Evolutionary conservation across 2,113 vertebrate species (phyloP), one percentile per base, ranked within the genome.

Genomic region (Gopherus evgoodei): DNA sequence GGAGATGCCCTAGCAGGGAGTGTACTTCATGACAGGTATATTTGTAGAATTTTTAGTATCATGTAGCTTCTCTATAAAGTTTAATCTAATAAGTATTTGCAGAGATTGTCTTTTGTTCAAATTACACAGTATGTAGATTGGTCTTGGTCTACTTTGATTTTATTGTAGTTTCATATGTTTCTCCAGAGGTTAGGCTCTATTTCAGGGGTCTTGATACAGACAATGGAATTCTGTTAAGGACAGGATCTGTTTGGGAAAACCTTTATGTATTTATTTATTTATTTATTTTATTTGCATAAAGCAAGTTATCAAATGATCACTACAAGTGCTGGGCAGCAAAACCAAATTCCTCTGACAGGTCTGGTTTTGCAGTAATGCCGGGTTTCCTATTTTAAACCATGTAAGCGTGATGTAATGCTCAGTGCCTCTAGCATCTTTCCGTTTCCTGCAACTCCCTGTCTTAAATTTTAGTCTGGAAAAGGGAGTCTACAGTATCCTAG

Each of bases 391-490:
- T 93, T 91, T 47, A 94, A 96, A 78, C 25, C 52, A 54, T 69
- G 53, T 83, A 69, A 90, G 92, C 59, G 65, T 83, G 86, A 59
- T 49, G 17, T 35, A 81, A 50, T 69, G 7, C 79, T 91, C 35
- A 91, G 69, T 82, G 75, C 53, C 53, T 87, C 50, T 83, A 3
- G 85, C 8, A 81, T 49, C 27, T 82, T 79, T 59, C 83, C 16
- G 82, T 69, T 27, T 90, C 22, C 56, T 57, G 79, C 88, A 89
- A 38, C 65, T 50, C 54, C 91, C 93, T 90, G 92, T 95, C 87
- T 82, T 87, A 83, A 87, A 87, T 93, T 95, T 84, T 92, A 81
- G 62, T n/a, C 35, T 69, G 88, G 76, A 87, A 90, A 79, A 53
- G 92, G 38, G 57, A 83, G 52, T 83, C 38, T 91, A 84, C 59